Base-by-base conservation (phyloP, 2,113 vertebrate genomes). In the Puma concolor region DNA sequence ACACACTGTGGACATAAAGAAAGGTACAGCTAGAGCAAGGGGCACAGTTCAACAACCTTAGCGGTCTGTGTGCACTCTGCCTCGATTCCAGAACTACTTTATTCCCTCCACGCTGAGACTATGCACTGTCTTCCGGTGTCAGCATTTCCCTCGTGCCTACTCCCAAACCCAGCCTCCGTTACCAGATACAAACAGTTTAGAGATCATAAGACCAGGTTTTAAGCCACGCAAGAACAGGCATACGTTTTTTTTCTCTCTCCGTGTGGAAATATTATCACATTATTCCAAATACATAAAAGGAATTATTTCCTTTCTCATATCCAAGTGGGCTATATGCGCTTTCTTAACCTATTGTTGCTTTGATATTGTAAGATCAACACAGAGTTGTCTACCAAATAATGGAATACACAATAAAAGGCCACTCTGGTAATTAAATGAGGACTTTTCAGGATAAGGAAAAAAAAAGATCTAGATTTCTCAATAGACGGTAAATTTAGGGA, bases 81-180 rank as follows among this genome's bases (percentile, higher is more conserved):
- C 27, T 13, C 4, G n/a, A 54, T 36, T 60, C 14, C 17, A 11
- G 7, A 4, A 1, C 15, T 36, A 4, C 16, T 86, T 10, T n/a
- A 2, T 25, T 54, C 4, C 17, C 2, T 27, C 44, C 33, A 27
- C 3, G 1, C 2, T 8, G 21, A 60, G 36, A 33, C 36, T 4
- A 2, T 13, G 21, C 7, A 23, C 36, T 7, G 0, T 50, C 92
- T 44, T 52, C 60, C 80, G 41, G 5, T 12, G 5, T 38, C 64
- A 88, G 41, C 7, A 64, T 38, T 74, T 60, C 31, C 10, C 27
- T 17, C 12, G 4, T 29, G n/a, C 7, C 60, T 52, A 2, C 17
- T 6, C 4, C 41, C 8, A n/a, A 10, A 27, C 5, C 10, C 19
- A 50, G 12, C 14, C 19, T 63, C 52, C 7, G 11, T 52, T 23